Evolutionary conservation across 2,113 vertebrate genomes (phyloP), one percentile per base, ranked within the genome.

Genomic region (Ailurus styani): DNA sequence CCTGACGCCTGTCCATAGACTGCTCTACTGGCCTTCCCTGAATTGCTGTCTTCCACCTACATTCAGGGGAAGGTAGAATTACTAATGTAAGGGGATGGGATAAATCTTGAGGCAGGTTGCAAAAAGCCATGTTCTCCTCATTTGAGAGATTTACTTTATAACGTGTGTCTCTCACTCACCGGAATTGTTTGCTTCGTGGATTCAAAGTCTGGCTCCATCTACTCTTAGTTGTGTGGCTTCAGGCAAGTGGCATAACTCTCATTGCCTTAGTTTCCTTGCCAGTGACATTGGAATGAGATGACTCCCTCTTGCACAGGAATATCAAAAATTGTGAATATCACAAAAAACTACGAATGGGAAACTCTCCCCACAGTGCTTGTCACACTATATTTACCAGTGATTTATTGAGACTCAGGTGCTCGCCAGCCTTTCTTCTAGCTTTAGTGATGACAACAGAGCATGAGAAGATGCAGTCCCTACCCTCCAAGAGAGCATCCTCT

Each of bases 1-100:
- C 15, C 31, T 8, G 0, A 40, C 6, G 6, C 11, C 18, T 42
- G 14, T 7, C 10, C 0, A 2, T 52, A 3, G 7, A 34, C 40
- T 85, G 18, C 66, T 90, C 2, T 3, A 15, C 29, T 27, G 9
- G n/a, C 14, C 18, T 68, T 70, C 13, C 47, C 57, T 78, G 29
- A 93, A 31, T 55, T 81, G 12, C 14, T 70, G 6, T 52, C 37
- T 84, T 83, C 18, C 15, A 18, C 34, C 42, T 86, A 42, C 7
- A 68, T 47, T 27, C 62, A 55, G 60, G 42, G 17, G 17, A 45
- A 64, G 11, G 70, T 79, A 42, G 2, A 34, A 75, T 70, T 50
- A 64, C 31, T 6, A 75, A 42, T 64, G 8, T 52, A 18, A 91
- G 52, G 3, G 21, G 9, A 91, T 72, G 8, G 68, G 54, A 9